A percentile compares a stretch with the other conserved stretches of the same genome.
Conservation (phyloP, 2,888 invertebrate genomes). For the Trichopoda pennipes region DNA sequence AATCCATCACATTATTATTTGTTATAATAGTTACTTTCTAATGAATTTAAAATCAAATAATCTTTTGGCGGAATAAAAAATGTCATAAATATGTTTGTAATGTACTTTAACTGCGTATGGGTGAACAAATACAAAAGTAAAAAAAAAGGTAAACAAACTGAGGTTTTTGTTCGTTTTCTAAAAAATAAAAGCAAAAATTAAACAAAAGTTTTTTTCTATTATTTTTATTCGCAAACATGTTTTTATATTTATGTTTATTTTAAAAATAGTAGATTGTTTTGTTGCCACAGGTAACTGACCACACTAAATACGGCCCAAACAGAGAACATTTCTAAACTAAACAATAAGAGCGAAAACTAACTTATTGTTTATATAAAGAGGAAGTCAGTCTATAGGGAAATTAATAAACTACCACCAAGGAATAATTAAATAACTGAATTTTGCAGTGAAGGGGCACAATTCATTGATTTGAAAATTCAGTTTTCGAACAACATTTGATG, state of each 20-base stretch:
- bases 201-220: slow-evolving; percentile 29
- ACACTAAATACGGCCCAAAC: slow-evolving; percentile 77
- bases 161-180: slow-evolving; percentile 69
- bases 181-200: slow-evolving; percentile 44
- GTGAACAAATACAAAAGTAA: slow-evolving; percentile 52
- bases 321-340: slow-evolving; percentile 73
- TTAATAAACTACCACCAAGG: slow-evolving; percentile 54
- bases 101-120: slow-evolving; percentile 51
- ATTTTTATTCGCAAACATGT: slow-evolving; percentile 53
- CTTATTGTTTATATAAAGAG: slow-evolving; percentile 55
- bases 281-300: slow-evolving; percentile 80
- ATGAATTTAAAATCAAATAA: slow-evolving; percentile 10
- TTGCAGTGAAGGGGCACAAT: slow-evolving; percentile 29
- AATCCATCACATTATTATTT: too few species aligned
- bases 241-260: slow-evolving; percentile 20
- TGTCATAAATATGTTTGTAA: slow-evolving; percentile 12
- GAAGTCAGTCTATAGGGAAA: slow-evolving; percentile 55
- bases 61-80: slow-evolving; percentile 44
- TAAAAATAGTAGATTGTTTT: slow-evolving; percentile 58
- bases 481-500: slow-evolving; percentile 75
- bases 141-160: slow-evolving; percentile 70
- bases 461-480: slow-evolving; percentile 69
- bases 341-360: slow-evolving; percentile 65
- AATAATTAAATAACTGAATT: slow-evolving; percentile 26
- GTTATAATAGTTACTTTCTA: background rate